A percentile compares a stretch with the other conserved stretches of the same genome.
Conservation (phyloP, 2,113 vertebrate species). For the Trogon surrucura region DNA sequence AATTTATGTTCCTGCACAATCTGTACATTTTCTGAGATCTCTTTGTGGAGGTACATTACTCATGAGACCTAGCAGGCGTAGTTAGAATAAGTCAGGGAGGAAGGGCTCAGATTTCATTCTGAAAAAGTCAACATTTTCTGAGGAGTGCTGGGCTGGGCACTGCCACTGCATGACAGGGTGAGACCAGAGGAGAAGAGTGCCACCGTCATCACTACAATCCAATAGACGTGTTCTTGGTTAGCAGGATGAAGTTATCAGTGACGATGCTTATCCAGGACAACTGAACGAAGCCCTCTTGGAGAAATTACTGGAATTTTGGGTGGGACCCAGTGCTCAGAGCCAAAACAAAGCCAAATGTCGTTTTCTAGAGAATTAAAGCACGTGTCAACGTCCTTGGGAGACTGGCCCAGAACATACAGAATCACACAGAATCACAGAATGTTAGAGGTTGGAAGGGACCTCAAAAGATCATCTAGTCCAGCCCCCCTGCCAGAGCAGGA, state of each 20-base stretch:
- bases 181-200: not conserved
- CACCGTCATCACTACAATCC: not conserved
- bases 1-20: conserved; percentile 42
- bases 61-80: not conserved
- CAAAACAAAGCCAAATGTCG: not conserved
- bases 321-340: not conserved
- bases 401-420: not conserved
- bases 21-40: not conserved
- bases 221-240: not conserved
- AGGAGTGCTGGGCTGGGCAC: not conserved
- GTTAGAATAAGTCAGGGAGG: not conserved
- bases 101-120: not conserved
- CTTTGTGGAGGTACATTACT: conserved; percentile 17
- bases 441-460: no score
- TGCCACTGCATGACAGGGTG: not conserved
- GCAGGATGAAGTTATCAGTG: not conserved
- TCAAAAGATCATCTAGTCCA: no score
- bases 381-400: not conserved
- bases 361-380: not conserved
- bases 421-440: no score
- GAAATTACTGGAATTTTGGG: not conserved
- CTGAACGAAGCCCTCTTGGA: not conserved
- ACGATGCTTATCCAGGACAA: not conserved
- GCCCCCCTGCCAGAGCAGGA: no score
- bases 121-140: not conserved